Conservation (phyloP, 2,888 invertebrate genomes). For the Hirtodrosophila confusa region DNA sequence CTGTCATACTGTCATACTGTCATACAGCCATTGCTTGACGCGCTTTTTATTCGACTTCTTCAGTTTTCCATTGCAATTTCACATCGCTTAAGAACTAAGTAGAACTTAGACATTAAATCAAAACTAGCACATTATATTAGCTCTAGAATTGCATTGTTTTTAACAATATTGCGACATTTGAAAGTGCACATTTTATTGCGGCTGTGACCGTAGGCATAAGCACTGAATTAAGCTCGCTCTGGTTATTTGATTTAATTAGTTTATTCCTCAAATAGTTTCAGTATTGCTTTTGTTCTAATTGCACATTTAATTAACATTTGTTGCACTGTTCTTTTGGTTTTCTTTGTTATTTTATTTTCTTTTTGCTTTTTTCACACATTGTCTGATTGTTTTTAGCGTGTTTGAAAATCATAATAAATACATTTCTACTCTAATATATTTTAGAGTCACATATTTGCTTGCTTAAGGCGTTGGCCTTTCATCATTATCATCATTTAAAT, state of each 20-base stretch:
- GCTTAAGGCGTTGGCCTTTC: conserved; percentile 34
- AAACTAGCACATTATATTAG: background rate
- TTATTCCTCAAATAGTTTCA: conserved; percentile 21
- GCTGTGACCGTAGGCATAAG: conserved; percentile 28
- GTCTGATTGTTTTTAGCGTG: conserved; percentile 62
- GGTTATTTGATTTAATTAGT: conserved; percentile 9
- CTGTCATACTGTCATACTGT: conserved; percentile 41
- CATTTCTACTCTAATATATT: conserved; percentile 15
- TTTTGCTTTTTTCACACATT: conserved; percentile 20
- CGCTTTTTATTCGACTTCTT: conserved; percentile 33
- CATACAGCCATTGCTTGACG: conserved; percentile 42
- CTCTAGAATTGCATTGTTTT: conserved; percentile 13
- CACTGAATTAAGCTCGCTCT: conserved; percentile 48
- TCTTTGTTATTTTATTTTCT: background rate
- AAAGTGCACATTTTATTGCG: conserved; percentile 16
- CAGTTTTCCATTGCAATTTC: conserved; percentile 23
- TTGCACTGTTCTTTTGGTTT: conserved; percentile 30
- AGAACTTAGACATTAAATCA: conserved; percentile 23
- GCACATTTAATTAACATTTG: conserved; percentile 74
- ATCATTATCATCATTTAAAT: conserved; percentile 27
- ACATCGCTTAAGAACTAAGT: conserved; percentile 52
- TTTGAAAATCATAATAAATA: conserved; percentile 32
- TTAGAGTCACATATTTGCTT: conserved; percentile 18
- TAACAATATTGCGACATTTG: conserved; percentile 15
- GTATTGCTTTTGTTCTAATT: conserved; percentile 65